phyloP scores from a whole-genome alignment of 2,113 vertebrate species.

The Laticauda colubrina region DNA sequence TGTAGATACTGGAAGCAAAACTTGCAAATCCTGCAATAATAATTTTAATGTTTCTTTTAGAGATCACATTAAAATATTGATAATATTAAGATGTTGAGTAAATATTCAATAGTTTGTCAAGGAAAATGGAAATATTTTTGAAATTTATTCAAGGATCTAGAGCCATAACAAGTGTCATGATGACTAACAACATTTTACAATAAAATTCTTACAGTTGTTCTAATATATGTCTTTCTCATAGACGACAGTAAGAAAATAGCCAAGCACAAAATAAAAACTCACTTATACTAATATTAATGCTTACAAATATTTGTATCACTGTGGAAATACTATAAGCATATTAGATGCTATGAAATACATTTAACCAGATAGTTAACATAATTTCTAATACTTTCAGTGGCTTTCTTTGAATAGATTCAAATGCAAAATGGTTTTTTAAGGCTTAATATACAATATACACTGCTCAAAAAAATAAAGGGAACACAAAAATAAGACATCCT shows the following conservation, averaged over 20 bases:
- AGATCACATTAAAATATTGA: neutral
- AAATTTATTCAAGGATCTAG: neutral
- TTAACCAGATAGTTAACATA: neutral
- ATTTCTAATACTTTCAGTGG: neutral
- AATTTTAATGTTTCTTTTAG: neutral
- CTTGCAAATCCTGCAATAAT: neutral
- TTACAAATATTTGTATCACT: neutral
- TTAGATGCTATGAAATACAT: neutral
- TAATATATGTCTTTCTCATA: neutral
- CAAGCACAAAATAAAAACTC: neutral
- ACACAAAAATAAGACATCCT: no score
- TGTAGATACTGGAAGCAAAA: neutral
- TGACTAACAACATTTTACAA: neutral
- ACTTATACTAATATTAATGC: neutral
- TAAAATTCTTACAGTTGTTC: neutral
- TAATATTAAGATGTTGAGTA: neutral
- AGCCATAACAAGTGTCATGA: neutral
- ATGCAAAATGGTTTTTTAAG: neutral
- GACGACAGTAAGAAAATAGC: neutral
- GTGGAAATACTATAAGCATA: neutral
- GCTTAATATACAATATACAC: neutral
- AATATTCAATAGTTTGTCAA: neutral
- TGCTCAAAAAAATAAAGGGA: no score
- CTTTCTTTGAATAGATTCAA: neutral
- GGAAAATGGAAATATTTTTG: neutral